Evolutionary conservation across 2,113 vertebrate species (phyloP).

Genomic region (Colossoma macropomum): DNA sequence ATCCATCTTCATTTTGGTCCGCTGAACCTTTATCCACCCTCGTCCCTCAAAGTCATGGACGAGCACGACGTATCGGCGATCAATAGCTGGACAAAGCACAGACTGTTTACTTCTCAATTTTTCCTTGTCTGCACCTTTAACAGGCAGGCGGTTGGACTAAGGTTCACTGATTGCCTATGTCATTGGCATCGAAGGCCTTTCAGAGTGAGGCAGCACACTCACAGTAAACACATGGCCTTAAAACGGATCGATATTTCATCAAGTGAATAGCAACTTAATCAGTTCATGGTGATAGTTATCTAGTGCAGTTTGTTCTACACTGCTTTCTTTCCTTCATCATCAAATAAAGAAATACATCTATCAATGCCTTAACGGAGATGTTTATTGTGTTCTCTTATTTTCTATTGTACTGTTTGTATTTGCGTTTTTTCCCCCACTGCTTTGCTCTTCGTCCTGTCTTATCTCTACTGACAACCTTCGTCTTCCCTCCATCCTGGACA

Average conservation of each 20-base stretch:
- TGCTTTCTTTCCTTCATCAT: background rate
- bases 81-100: constrained; percentile 28
- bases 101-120: constrained; percentile 17
- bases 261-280: background rate
- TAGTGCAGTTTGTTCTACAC: background rate
- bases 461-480: background rate
- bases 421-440: background rate
- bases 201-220: background rate
- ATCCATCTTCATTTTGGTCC: constrained; percentile 35
- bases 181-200: constrained; percentile 12
- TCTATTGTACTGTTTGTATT: background rate
- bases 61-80: constrained; percentile 29
- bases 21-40: constrained; percentile 26
- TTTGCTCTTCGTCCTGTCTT: background rate
- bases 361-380: background rate
- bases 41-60: constrained; percentile 41
- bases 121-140: constrained; percentile 25
- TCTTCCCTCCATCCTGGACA: background rate
- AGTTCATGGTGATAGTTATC: background rate
- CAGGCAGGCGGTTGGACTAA: background rate
- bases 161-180: background rate
- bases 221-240: background rate
- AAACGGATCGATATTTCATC: constrained; percentile 23
- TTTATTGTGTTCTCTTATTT: background rate
- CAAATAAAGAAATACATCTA: background rate